These are phyloP conservation scores for Spea bombifrons DNA, from an alignment of 2,113 vertebrate species.

Conservation along the genomic window DNA sequence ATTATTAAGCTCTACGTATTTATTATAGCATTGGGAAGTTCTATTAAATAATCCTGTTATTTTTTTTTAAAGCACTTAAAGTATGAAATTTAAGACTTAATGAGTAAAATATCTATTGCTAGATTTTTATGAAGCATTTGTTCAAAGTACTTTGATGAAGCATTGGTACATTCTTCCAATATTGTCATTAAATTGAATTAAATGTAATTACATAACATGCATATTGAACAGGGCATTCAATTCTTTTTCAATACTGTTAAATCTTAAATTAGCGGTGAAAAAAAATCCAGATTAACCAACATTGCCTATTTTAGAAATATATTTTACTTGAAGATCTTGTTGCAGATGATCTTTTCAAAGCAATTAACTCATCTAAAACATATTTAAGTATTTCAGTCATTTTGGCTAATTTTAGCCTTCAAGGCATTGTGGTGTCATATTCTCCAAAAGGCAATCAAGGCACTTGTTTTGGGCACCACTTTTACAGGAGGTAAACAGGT, in stretches of 20 bases:
- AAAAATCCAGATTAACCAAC: background rate
- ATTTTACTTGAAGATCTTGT: background rate
- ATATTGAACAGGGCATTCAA: background rate
- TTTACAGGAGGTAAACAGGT: too few relatives aligned
- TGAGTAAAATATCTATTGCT: conserved; percentile 1
- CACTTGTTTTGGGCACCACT: too few relatives aligned
- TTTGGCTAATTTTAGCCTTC: too few relatives aligned
- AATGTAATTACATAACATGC: background rate
- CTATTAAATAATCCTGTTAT: conserved; percentile 38
- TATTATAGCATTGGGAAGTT: conserved; percentile 36
- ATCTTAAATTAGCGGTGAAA: background rate
- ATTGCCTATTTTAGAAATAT: background rate
- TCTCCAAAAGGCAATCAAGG: too few relatives aligned
- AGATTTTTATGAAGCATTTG: background rate
- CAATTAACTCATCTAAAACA: too few relatives aligned
- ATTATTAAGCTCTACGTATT: conserved; percentile 18
- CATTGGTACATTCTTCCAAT: background rate
- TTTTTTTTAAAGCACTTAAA: conserved; percentile 33
- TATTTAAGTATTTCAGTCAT: too few relatives aligned
- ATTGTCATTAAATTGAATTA: background rate
- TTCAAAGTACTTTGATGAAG: background rate
- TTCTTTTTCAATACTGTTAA: background rate
- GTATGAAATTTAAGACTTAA: conserved; percentile 38
- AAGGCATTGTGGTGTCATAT: too few relatives aligned
- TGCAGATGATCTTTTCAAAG: too few relatives aligned